A percentile compares a stretch with the other conserved stretches of the same genome.
phyloP scores from a whole-genome alignment of 1,140 invertebrate genomes.

The Maniola jurtina region DNA sequence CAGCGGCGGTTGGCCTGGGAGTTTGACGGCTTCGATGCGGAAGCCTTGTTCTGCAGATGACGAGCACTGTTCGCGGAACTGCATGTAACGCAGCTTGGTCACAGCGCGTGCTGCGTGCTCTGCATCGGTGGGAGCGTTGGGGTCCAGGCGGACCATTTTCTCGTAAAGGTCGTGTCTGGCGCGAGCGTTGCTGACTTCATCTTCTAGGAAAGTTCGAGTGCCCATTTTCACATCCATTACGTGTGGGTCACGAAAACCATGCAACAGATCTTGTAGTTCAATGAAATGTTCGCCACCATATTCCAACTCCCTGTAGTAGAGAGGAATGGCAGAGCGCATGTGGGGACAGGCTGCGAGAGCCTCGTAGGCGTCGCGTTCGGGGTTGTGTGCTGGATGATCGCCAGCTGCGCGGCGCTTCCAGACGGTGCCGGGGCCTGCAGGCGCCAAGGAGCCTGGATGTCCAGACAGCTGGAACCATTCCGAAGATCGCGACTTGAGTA shows the following conservation, averaged over 20 bases:
- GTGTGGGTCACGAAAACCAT: slow-evolving; percentile 91
- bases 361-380: slow-evolving; percentile 89
- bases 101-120: slow-evolving; percentile 90
- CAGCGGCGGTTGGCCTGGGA: slow-evolving; percentile 85
- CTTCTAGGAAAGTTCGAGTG: slow-evolving; percentile 94
- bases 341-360: slow-evolving; percentile 87
- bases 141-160: slow-evolving; percentile 97
- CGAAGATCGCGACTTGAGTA: slow-evolving; percentile 85
- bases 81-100: slow-evolving; percentile 96
- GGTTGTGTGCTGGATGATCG: slow-evolving; percentile 85
- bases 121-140: slow-evolving; percentile 89
- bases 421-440: slow-evolving; percentile 94
- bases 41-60: slow-evolving; percentile 96
- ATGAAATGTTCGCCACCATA: slow-evolving; percentile 93
- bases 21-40: slow-evolving; percentile 96
- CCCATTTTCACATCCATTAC: slow-evolving; percentile 97
- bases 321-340: slow-evolving; percentile 89
- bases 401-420: slow-evolving; percentile 91
- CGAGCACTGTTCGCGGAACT: slow-evolving; percentile 95
- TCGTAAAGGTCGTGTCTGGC: slow-evolving; percentile 90
- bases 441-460: slow-evolving; percentile 94
- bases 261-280: slow-evolving; percentile 92
- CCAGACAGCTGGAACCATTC: slow-evolving; percentile 96
- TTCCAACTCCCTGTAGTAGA: slow-evolving; percentile 91
- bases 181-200: slow-evolving; percentile 92